These are phyloP conservation scores for Xylocopa sonorina DNA, from an alignment of 1,140 invertebrate species.

Conservation along the genomic window DNA sequence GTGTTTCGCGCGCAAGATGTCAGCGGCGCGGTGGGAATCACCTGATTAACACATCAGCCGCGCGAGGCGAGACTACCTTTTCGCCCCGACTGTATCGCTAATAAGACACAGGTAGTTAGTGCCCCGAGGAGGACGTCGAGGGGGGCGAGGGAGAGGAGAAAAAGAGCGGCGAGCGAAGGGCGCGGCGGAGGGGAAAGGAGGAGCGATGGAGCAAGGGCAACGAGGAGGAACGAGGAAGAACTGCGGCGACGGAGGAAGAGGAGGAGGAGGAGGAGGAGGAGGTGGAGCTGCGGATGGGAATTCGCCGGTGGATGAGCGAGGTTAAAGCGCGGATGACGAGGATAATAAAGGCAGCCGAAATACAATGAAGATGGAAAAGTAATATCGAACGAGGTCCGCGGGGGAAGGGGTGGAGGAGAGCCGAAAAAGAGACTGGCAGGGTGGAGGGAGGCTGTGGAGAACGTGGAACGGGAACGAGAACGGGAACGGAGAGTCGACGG, in stretches of 20 bases:
- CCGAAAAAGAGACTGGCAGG: not conserved
- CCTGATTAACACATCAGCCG: constrained; percentile 77
- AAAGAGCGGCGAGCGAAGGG: constrained; percentile 12
- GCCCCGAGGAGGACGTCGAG: constrained; percentile 55
- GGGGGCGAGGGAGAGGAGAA: constrained; percentile 53
- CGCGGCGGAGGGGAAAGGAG: not conserved
- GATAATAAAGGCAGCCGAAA: constrained; percentile 23
- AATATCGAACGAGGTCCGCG: constrained; percentile 32
- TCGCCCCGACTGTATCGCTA: constrained; percentile 80
- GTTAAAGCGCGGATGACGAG: constrained; percentile 30
- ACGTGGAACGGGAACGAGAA: not conserved
- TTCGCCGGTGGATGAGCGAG: too few relatives aligned
- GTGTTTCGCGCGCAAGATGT: constrained; percentile 5
- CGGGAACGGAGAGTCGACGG: not conserved
- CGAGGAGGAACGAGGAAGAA: too few relatives aligned
- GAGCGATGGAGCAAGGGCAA: not conserved
- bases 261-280: not conserved
- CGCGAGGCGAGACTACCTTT: constrained; percentile 76
- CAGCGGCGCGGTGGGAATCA: constrained; percentile 48
- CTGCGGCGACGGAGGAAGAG: too few relatives aligned
- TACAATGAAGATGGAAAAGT: constrained; percentile 39
- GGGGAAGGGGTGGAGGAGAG: constrained; percentile 46
- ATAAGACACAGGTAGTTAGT: constrained; percentile 79
- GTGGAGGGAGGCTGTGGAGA: constrained; percentile 2
- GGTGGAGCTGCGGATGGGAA: not conserved